These are phyloP conservation scores for Proales similis DNA, from an alignment of 1,140 invertebrate species.

Conservation along the genomic window DNA sequence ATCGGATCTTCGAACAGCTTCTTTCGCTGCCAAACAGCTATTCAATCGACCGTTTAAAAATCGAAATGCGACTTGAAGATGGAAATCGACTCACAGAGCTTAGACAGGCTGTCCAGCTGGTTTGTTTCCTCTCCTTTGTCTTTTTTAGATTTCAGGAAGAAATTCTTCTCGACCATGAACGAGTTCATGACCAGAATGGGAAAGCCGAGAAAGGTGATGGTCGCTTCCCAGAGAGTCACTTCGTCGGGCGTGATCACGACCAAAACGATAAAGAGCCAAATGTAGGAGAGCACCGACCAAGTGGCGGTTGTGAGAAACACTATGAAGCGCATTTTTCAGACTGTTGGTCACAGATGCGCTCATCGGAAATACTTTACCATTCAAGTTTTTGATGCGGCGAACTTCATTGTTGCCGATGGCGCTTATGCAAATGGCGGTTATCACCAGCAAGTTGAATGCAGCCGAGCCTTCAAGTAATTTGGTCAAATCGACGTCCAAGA, in stretches of 20 bases:
- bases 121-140: constrained; percentile 38
- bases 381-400: constrained; percentile 50
- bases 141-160: constrained; percentile 43
- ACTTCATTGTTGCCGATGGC: constrained; percentile 43
- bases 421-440: constrained; percentile 49
- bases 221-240: constrained; percentile 62
- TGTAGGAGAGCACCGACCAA: constrained; percentile 60
- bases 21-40: constrained; percentile 28
- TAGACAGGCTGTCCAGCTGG: constrained; percentile 20
- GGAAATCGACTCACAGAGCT: neutral
- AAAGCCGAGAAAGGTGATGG: constrained; percentile 60
- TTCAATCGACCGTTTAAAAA: constrained; percentile 4
- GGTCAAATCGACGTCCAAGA: too few relatives aligned
- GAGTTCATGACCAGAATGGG: constrained; percentile 56
- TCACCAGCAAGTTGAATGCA: constrained; percentile 56
- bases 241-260: constrained; percentile 46
- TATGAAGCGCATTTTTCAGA: too few relatives aligned
- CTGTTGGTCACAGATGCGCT: too few relatives aligned
- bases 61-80: constrained; percentile 32
- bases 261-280: constrained; percentile 58
- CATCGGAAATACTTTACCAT: too few relatives aligned
- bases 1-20: constrained; percentile 25
- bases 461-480: too few relatives aligned
- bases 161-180: constrained; percentile 57
- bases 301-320: constrained; percentile 53